Evolutionary conservation across 2,797 vertebrate genomes (phyloP).

Genomic region (Pantherophis vulpinus): DNA sequence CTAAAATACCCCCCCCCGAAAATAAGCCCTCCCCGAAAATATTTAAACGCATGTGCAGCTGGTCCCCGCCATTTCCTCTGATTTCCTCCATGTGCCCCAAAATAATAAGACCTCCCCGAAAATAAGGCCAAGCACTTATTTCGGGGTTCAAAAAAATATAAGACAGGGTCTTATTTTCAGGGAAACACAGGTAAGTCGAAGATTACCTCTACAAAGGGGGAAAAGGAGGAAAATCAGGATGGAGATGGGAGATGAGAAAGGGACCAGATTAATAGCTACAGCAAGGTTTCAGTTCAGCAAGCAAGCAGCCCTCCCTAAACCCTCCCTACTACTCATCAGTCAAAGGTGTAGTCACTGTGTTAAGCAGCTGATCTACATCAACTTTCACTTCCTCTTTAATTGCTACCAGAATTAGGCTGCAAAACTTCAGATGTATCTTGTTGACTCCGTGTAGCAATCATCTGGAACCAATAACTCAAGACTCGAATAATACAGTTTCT

Average conservation of each 20-base stretch:
- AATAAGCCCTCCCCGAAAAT: no score
- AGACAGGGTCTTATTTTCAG: no score
- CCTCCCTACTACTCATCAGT: neutral
- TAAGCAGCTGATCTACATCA: neutral
- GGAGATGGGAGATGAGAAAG: neutral
- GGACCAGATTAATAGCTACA: neutral
- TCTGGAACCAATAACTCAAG: neutral
- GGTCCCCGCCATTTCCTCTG: no score
- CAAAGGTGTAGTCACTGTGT: neutral
- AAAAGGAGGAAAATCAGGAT: neutral
- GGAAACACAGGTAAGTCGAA: neutral
- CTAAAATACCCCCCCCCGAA: no score
- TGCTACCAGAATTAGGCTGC: neutral
- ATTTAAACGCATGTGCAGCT: no score
- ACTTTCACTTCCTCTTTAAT: neutral
- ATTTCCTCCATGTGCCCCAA: no score
- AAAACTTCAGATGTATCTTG: neutral
- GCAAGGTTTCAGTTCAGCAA: neutral
- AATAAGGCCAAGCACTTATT: no score
- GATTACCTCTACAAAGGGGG: neutral
- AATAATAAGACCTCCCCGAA: no score
- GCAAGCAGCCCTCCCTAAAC: neutral
- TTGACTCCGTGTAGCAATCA: neutral
- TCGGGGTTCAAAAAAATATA: no score
- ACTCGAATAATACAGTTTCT: neutral